Base-by-base conservation (phyloP, 2,797 vertebrate species). In the Salarias fasciatus region DNA sequence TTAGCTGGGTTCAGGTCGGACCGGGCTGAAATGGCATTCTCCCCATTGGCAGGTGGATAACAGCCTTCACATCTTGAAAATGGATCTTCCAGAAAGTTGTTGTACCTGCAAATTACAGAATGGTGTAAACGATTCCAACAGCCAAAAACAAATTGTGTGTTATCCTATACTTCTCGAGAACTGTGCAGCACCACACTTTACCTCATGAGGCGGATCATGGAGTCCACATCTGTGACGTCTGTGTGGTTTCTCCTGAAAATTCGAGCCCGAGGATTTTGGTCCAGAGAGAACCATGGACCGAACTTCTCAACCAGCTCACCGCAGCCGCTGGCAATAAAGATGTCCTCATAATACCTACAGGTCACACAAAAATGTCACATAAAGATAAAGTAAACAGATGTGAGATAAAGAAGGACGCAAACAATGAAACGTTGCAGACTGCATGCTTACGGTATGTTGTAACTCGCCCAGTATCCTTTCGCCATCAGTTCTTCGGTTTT, bases 181-280 rank as follows among this genome's bases (percentile, higher is more conserved):
- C 46, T 37, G 11, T 44, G 4, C 4, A 24, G 24, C 36, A 36
- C 12, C 15, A 50, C 30, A 53, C 10, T 70, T 11, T 65, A 99
- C 97, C 97, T 95, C 95, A 99, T 98, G 29, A 99, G 93, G 11
- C 55, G 92, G 46, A 98, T 50, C 96, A 99, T 97, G 11, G 96
- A 96, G 47, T 93, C 82, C 64, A 96, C 6, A 71, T 98, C 95
- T 0, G 5, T 92, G 3, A 99, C 90, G 13, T 80, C 69, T 0
- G 94, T 93, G 54, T 98, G 95, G 89, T 99, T 92, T 56, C 97
- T 92, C 46, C 46, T 91, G 88, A 99, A 99, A 69, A 99, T 98
- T 82, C 93, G 95, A 53, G 97, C 96, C 0, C 97, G 93, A 0
- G 97, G 97, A 75, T 83, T 96, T 79, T 91, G 86, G 33, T 94